A percentile compares a stretch with the other conserved stretches of the same genome.
phyloP scores from a whole-genome alignment of 2,797 vertebrate genomes.

The Brotogeris chrysoptera region DNA sequence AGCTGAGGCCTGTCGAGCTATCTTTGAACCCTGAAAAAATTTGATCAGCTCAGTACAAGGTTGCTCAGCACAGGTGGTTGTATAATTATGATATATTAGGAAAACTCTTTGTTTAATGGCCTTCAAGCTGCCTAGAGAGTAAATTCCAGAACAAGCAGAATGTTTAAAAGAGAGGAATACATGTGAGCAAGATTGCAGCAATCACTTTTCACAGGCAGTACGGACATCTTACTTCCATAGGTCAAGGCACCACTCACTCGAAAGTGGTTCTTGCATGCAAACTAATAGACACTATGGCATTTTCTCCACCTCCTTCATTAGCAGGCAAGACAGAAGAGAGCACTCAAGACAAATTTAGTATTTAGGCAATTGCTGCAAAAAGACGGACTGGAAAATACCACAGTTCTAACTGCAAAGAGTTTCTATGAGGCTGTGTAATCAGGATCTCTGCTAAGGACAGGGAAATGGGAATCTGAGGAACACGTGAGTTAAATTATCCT shows the following conservation, averaged over 20 bases:
- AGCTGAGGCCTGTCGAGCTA: neutral
- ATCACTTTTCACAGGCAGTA: neutral
- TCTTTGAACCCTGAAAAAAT: neutral
- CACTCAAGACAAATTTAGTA: neutral
- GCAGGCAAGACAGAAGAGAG: neutral
- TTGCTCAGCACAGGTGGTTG: constrained; percentile 34
- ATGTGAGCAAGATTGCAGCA: neutral
- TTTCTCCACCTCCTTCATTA: constrained; percentile 46
- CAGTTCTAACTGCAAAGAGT: neutral
- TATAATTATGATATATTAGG: constrained; percentile 60
- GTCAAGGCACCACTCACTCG: neutral
- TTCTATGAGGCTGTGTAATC: neutral
- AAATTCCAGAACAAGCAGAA: constrained; percentile 13
- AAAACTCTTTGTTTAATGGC: constrained; percentile 29
- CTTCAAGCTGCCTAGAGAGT: constrained; percentile 25
- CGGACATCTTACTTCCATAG: neutral
- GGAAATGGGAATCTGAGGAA: neutral
- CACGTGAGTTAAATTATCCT: neutral
- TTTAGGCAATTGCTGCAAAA: neutral
- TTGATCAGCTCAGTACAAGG: neutral
- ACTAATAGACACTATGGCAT: neutral
- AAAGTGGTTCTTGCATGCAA: constrained; percentile 8
- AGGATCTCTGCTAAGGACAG: neutral
- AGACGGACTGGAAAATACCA: neutral
- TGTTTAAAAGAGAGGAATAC: constrained; percentile 5